Evolutionary conservation across 2,113 vertebrate genomes (phyloP), one percentile per base, ranked within the genome.

Genomic region (Oreochromis niloticus): DNA sequence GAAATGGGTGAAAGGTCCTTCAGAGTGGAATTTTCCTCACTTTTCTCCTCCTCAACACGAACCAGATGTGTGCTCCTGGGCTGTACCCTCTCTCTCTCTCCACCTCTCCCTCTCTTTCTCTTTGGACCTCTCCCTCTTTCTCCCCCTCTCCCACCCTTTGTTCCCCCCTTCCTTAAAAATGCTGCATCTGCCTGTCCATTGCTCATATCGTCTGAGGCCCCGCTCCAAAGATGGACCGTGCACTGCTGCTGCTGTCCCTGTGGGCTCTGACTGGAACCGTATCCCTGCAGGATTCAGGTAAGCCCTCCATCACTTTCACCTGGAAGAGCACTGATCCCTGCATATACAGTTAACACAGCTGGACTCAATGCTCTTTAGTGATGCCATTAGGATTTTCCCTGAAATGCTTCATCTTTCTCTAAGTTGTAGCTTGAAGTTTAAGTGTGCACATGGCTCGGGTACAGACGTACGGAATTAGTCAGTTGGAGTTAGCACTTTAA

Each of bases 1-100:
- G 88, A 97, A 96, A 95, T 96, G 91, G 96, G 96, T 96, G 94
- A 97, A 96, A 97, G 96, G 95, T 96, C 94, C 86, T 73, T 89
- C 85, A 82, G 87, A 81, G 78, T 85, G 95, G 93, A 95, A 95
- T 96, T 95, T 95, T 93, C 86, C 88, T 75, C 85, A 91, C 81
- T 83, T 83, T 93, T 95, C 81, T 94, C 86, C 89, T 92, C 80
- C 83, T 80, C 93, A 95, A 95, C 91, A 6, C 85, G 11, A 96
- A 96, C 92, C 96, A 96, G 95, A 97, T 96, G 96, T 96, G 89
- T 89, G 82, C 92, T 94, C 87, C 88, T 73, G 87, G 92, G 90
- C 87, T 94, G 89, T 88, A 81, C 90, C 83, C 88, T 50, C 80
- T 81, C 83, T 82, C 89, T 36, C 89, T 36, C 84, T 32, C 71